Conservation (phyloP, 1,140 invertebrate genomes). For the Brachionus rubens region DNA sequence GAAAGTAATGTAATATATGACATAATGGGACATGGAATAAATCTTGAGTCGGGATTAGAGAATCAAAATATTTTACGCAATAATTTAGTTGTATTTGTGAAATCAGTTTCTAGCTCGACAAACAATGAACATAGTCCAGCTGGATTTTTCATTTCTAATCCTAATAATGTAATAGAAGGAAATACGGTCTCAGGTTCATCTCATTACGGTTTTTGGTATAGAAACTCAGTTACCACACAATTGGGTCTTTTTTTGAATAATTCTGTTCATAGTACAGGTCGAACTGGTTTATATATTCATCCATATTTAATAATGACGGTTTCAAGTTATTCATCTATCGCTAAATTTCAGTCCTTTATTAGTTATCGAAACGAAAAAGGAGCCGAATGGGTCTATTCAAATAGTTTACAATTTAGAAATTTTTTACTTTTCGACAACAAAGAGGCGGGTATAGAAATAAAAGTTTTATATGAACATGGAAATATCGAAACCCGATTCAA, state of each 20-base stretch:
- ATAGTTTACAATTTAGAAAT: constrained; percentile 52
- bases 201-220: constrained; percentile 58
- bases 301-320: constrained; percentile 50
- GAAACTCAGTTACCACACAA: constrained; percentile 54
- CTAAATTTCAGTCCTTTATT: constrained; percentile 48
- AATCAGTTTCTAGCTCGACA: constrained; percentile 53
- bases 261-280: constrained; percentile 55
- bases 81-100: constrained; percentile 56
- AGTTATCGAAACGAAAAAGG: constrained; percentile 48
- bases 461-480: not conserved
- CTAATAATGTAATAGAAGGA: constrained; percentile 54
- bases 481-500: not conserved
- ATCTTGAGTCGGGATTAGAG: constrained; percentile 59
- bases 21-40: constrained; percentile 56
- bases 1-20: constrained; percentile 51
- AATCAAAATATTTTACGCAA: constrained; percentile 53
- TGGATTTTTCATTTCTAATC: constrained; percentile 55
- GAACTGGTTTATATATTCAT: constrained; percentile 59
- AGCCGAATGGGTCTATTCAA: constrained; percentile 52
- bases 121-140: constrained; percentile 59
- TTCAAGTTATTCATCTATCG: constrained; percentile 25
- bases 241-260: constrained; percentile 54
- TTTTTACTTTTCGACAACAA: constrained; percentile 52
- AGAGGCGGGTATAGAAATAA: constrained; percentile 49
- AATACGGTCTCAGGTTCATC: constrained; percentile 55